A percentile compares a stretch with the other conserved stretches of the same genome.
Evolutionary conservation across 2,888 invertebrate species (phyloP).

Genomic region (Asteroscopus sphinx): DNA sequence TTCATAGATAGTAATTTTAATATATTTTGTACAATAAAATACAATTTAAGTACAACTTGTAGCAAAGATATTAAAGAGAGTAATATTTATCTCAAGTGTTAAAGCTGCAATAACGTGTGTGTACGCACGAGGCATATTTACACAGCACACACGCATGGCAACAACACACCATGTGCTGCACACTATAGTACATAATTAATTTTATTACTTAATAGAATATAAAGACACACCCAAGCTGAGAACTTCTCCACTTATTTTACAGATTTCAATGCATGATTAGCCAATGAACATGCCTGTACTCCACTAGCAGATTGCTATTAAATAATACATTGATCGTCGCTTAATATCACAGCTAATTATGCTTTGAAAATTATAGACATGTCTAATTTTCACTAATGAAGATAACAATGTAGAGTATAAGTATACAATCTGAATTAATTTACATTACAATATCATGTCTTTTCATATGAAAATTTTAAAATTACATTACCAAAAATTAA

Average conservation of each 20-base stretch:
- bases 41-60: conserved; percentile 92
- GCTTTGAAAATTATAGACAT: conserved; percentile 90
- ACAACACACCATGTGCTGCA: conserved; percentile 87
- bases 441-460: conserved; percentile 90
- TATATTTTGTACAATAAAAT: conserved; percentile 93
- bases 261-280: conserved; percentile 90
- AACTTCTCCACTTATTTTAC: conserved; percentile 86
- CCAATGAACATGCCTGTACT: conserved; percentile 89
- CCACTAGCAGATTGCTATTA: conserved; percentile 88
- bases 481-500: conserved; percentile 89
- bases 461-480: conserved; percentile 89
- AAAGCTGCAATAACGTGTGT: conserved; percentile 89
- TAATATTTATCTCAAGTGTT: conserved; percentile 89
- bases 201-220: conserved; percentile 88
- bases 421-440: conserved; percentile 90
- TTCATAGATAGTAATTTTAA: conserved; percentile 90
- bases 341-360: conserved; percentile 90
- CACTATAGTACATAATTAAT: conserved; percentile 88
- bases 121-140: conserved; percentile 89
- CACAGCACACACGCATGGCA: conserved; percentile 88
- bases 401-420: conserved; percentile 90
- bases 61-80: conserved; percentile 91
- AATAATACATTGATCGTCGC: conserved; percentile 89
- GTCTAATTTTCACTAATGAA: conserved; percentile 90
- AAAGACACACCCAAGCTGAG: conserved; percentile 89